Evolutionary conservation across 2,113 vertebrate genomes (phyloP).

Genomic region (Phaetusa simplex): DNA sequence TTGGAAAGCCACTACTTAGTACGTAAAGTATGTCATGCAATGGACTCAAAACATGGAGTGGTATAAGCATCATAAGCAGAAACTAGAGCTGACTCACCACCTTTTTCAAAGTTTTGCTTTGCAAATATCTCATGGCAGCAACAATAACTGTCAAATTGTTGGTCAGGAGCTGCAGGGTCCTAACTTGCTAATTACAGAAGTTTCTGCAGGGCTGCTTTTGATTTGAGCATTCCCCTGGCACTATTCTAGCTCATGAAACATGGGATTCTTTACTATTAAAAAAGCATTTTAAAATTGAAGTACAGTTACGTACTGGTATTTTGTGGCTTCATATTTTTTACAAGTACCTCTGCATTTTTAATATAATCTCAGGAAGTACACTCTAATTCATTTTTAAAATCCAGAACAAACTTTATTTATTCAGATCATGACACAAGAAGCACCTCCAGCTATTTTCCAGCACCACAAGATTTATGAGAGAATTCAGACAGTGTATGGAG

Average conservation of each 20-base stretch:
- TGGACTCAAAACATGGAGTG: neutral
- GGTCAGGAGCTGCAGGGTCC: neutral
- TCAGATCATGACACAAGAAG: neutral
- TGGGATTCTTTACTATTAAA: neutral
- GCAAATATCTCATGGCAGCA: neutral
- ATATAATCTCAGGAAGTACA: neutral
- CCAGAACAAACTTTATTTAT: neutral
- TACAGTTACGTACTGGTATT: neutral
- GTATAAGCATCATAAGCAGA: neutral
- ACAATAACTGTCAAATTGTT: neutral
- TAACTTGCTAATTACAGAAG: neutral
- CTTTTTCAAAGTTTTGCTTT: neutral
- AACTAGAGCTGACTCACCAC: neutral
- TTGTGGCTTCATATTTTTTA: neutral
- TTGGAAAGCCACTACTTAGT: neutral
- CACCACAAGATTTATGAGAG: neutral
- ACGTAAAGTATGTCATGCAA: neutral
- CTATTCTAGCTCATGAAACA: neutral
- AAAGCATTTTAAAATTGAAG: neutral
- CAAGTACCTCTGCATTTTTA: neutral
- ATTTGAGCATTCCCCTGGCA: neutral
- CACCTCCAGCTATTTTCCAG: neutral
- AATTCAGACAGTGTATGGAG: neutral
- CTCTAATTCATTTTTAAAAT: neutral
- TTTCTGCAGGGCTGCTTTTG: neutral